Evolutionary conservation across 2,113 vertebrate species (phyloP).

Genomic region (Aegotheles bennettii): DNA sequence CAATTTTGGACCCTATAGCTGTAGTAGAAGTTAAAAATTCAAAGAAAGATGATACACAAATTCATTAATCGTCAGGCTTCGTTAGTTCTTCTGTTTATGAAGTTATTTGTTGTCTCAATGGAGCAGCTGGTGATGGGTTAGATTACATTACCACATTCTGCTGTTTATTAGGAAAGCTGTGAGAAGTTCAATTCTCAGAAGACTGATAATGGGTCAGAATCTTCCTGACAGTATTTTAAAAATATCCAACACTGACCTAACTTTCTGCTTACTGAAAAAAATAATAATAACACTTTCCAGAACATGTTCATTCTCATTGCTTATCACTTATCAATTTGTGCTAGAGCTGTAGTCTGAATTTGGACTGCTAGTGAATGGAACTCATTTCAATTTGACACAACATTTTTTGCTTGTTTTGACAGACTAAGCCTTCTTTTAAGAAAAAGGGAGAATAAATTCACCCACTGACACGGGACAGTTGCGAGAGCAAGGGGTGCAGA

Average conservation of each 20-base stretch:
- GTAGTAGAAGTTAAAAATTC: not conserved
- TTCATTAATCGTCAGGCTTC: not conserved
- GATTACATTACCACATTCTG: not conserved
- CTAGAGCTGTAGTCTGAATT: not conserved
- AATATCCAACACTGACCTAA: not conserved
- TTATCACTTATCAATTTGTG: not conserved
- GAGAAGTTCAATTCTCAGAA: not conserved
- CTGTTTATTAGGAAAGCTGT: not conserved
- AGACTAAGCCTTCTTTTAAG: not conserved
- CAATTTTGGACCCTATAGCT: not conserved
- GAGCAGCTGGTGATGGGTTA: not conserved
- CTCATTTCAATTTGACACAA: not conserved
- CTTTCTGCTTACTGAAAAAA: not conserved
- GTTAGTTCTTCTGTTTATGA: not conserved
- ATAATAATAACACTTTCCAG: not conserved
- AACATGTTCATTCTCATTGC: not conserved
- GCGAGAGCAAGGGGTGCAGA: not conserved
- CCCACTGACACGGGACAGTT: accelerated
- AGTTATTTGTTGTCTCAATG: not conserved
- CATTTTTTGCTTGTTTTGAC: not conserved
- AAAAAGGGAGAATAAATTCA: not conserved
- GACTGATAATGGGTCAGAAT: not conserved
- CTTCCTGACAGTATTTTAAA: constrained; percentile 1
- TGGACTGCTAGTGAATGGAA: not conserved
- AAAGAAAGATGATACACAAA: not conserved